These are phyloP conservation scores for Ptychobarbus kaznakovi DNA, from an alignment of 2,797 vertebrate genomes.

Conservation along the genomic window DNA sequence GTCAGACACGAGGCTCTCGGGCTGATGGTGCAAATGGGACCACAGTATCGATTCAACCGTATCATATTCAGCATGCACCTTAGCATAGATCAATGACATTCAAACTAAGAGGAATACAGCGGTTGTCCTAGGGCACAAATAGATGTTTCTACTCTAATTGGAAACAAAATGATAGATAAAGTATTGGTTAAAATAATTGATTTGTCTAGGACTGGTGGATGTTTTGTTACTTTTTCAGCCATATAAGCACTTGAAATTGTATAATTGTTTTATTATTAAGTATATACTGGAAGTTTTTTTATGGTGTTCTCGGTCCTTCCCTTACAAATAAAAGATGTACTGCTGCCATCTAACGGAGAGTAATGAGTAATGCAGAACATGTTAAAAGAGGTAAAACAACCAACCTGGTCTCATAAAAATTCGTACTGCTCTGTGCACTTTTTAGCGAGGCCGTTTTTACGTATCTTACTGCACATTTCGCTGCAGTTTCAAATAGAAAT, in stretches of 20 bases:
- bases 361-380: neutral
- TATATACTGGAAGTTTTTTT: neutral
- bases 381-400: neutral
- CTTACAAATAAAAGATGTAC: neutral
- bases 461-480: too few species aligned
- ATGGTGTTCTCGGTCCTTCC: neutral
- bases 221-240: neutral
- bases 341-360: conserved; percentile 50
- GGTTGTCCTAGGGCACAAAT: conserved; percentile 62
- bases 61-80: conserved; percentile 54
- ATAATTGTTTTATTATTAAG: neutral
- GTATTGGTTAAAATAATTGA: neutral
- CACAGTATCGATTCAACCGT: conserved; percentile 61
- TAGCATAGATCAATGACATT: conserved; percentile 68
- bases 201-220: neutral
- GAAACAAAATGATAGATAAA: neutral
- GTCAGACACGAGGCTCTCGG: conserved; percentile 17
- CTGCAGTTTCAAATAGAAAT: too few species aligned
- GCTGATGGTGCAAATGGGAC: conserved; percentile 32
- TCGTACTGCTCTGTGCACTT: too few species aligned
- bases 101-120: conserved; percentile 61
- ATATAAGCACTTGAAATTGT: neutral
- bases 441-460: too few species aligned
- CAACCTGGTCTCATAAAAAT: too few species aligned
- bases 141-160: conserved; percentile 52